These are phyloP conservation scores for Troides aeacus DNA, from an alignment of 2,888 invertebrate species.

Conservation along the genomic window DNA sequence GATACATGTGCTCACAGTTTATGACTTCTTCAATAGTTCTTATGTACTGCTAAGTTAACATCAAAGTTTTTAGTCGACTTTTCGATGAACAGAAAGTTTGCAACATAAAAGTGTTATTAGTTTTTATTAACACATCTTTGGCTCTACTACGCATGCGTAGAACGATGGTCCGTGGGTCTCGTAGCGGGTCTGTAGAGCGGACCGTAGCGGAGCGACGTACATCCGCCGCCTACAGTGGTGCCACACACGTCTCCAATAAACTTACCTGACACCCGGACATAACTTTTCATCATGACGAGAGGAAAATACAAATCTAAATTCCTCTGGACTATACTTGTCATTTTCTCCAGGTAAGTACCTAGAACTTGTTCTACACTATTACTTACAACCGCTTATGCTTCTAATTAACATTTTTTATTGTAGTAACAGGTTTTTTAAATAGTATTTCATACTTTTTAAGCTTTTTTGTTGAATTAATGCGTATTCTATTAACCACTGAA, in stretches of 20 bases:
- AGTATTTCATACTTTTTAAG: background rate
- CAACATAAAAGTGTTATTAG: background rate
- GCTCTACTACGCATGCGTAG: conserved; percentile 46
- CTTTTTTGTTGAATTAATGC: background rate
- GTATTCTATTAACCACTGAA: background rate
- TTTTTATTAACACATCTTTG: conserved; percentile 14
- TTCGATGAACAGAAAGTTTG: too few species aligned
- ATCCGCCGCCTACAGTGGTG: conserved; percentile 47
- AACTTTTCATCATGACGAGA: conserved; percentile 34
- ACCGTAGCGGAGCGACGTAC: conserved; percentile 38
- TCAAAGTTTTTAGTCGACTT: too few species aligned
- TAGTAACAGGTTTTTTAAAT: background rate
- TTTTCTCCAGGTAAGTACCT: conserved; percentile 18
- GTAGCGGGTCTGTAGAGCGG: conserved; percentile 41
- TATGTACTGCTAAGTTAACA: too few species aligned
- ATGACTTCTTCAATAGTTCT: too few species aligned
- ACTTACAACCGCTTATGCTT: too few species aligned
- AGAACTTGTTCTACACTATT: background rate
- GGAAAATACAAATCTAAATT: background rate
- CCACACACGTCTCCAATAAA: conserved; percentile 43
- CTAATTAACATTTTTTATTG: too few species aligned
- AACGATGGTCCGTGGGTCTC: conserved; percentile 33
- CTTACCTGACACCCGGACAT: conserved; percentile 34
- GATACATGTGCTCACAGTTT: too few species aligned
- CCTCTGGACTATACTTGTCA: conserved; percentile 1